These are phyloP conservation scores for Thaumatotibia leucotreta DNA, from an alignment of 1,140 invertebrate genomes.

Conservation along the genomic window DNA sequence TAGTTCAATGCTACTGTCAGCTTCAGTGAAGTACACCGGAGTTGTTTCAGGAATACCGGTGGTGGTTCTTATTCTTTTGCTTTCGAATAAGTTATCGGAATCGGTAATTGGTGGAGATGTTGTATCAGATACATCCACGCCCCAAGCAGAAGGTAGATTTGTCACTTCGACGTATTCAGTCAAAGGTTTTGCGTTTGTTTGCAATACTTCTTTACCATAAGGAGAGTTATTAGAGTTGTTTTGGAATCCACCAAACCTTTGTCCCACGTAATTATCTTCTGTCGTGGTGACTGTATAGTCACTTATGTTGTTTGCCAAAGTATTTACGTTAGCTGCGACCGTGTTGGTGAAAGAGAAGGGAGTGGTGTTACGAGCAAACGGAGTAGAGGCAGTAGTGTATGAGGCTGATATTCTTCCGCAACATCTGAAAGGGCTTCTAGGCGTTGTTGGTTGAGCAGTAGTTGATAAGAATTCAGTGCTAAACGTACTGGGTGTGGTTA, in stretches of 20 bases:
- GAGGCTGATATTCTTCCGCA: slow-evolving; percentile 69
- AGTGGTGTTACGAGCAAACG: slow-evolving; percentile 38
- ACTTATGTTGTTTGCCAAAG: slow-evolving; percentile 28
- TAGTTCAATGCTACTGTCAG: slow-evolving; percentile 59
- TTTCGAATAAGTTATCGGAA: slow-evolving; percentile 52
- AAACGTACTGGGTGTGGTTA: slow-evolving; percentile 42
- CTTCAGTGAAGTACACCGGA: slow-evolving; percentile 52
- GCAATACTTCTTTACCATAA: slow-evolving; percentile 50
- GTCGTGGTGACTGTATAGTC: slow-evolving; percentile 33
- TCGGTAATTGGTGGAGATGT: slow-evolving; percentile 42
- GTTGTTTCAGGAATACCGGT: slow-evolving; percentile 40
- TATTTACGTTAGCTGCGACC: slow-evolving; percentile 65
- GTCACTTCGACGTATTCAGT: slow-evolving; percentile 59
- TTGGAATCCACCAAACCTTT: slow-evolving; percentile 74
- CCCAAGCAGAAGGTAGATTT: slow-evolving; percentile 62
- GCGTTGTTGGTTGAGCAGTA: slow-evolving; percentile 34
- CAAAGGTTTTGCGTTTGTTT: slow-evolving; percentile 46
- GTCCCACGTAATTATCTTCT: slow-evolving; percentile 52
- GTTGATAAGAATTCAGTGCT: slow-evolving; percentile 34
- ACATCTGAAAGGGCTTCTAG: slow-evolving; percentile 58
- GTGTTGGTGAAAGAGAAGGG: slow-evolving; percentile 46
- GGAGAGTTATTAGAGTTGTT: slow-evolving; percentile 68
- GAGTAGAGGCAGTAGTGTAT: slow-evolving; percentile 53
- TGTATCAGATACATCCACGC: slow-evolving; percentile 42
- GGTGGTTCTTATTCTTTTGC: slow-evolving; percentile 56